Evolutionary conservation across 2,888 invertebrate genomes (phyloP).

Genomic region (Mesopsocus fuscifrons): DNA sequence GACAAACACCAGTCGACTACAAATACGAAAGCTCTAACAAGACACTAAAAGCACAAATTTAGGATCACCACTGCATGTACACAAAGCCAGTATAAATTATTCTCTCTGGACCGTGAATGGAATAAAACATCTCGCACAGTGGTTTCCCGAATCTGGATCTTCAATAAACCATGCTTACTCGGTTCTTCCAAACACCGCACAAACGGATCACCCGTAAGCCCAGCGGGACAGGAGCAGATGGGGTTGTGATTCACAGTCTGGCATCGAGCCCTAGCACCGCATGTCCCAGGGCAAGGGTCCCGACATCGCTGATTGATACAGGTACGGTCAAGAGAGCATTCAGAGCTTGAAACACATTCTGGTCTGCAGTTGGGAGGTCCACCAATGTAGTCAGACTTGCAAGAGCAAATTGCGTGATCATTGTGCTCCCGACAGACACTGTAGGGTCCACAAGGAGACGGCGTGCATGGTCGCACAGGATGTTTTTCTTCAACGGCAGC

Average conservation of each 20-base stretch:
- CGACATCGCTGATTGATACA: constrained; percentile 38
- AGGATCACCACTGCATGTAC: no score
- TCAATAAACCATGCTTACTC: constrained; percentile 16
- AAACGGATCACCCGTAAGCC: constrained; percentile 38
- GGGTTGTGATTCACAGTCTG: constrained; percentile 38
- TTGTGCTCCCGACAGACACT: constrained; percentile 34
- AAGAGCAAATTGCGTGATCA: constrained; percentile 36
- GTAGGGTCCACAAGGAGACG: constrained; percentile 37
- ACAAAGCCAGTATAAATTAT: no score
- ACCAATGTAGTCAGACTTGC: constrained; percentile 35
- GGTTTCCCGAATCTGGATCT: no score
- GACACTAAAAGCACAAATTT: neutral
- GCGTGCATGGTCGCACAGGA: constrained; percentile 30
- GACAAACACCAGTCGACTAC: neutral
- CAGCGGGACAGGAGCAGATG: constrained; percentile 38
- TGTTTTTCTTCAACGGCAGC: constrained; percentile 20
- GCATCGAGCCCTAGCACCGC: constrained; percentile 33
- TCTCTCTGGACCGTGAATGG: no score
- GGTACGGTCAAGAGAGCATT: constrained; percentile 34
- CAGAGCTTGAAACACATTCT: constrained; percentile 34
- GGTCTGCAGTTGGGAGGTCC: constrained; percentile 35
- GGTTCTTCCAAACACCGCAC: constrained; percentile 28
- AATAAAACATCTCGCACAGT: no score
- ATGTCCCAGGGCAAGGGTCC: constrained; percentile 37
- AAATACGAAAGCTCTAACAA: neutral